Evolutionary conservation across 1,140 invertebrate species (phyloP).

Genomic region (Dinothrombium tinctorium): DNA sequence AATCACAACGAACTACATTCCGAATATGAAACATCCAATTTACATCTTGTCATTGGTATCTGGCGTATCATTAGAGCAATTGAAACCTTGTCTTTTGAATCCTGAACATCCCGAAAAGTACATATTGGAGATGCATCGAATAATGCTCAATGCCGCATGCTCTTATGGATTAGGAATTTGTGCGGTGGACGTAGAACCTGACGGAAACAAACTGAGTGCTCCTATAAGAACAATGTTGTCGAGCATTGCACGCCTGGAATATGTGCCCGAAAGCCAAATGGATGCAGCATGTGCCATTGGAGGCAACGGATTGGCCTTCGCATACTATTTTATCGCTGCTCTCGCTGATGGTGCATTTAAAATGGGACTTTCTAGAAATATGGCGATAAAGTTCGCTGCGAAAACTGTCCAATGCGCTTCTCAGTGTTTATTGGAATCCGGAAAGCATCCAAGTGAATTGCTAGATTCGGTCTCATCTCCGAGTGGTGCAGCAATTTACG

Average conservation of each 20-base stretch:
- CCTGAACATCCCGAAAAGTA: constrained; percentile 13
- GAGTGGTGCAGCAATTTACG: constrained; percentile 51
- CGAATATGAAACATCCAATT: constrained; percentile 6
- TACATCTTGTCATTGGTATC: constrained; percentile 11
- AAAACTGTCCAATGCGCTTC: constrained; percentile 31
- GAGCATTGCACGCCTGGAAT: constrained; percentile 8
- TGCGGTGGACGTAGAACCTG: constrained; percentile 10
- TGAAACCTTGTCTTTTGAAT: constrained; percentile 8
- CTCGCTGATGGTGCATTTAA: constrained; percentile 28
- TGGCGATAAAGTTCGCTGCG: constrained; percentile 30
- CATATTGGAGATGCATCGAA: constrained; percentile 10
- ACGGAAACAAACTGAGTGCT: constrained; percentile 9
- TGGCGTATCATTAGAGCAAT: constrained; percentile 4
- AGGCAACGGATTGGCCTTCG: constrained; percentile 10
- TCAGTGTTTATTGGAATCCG: constrained; percentile 32
- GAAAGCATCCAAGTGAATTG: constrained; percentile 25
- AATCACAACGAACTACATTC: constrained; percentile 9
- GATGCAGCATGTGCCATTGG: constrained; percentile 11
- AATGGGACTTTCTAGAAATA: constrained; percentile 30
- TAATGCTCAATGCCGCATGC: constrained; percentile 11
- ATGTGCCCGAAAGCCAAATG: constrained; percentile 10
- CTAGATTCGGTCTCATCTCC: constrained; percentile 31
- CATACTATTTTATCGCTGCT: constrained; percentile 11
- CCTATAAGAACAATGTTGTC: constrained; percentile 8
- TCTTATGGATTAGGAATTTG: constrained; percentile 12